Evolutionary conservation across 1,140 invertebrate genomes (phyloP), one percentile per base, ranked within the genome.

Genomic region (Drosophila nikananu): DNA sequence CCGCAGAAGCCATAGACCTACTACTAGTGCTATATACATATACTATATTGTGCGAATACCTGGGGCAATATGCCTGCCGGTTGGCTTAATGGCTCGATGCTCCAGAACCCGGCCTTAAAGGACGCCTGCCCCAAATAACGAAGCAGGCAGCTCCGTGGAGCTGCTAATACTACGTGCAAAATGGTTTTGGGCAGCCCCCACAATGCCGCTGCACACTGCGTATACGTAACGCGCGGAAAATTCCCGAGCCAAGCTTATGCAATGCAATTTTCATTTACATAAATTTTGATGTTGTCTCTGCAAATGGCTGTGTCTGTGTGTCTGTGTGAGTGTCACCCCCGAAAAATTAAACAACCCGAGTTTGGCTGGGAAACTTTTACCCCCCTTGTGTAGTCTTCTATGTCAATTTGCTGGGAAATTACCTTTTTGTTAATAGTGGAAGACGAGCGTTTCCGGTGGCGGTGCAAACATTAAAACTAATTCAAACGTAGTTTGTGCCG

Each of bases 251-350:
- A 25, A 52, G 83, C 83, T 87, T 87, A 89, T 89, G 83, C 83
- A 89, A 89, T 87, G 84, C 84, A 87, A 87, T 87, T 87, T 87
- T 80, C 84, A 87, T 87, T 87, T 87, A 79, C 84, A 87, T 87
- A 87, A 87, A 87, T 87, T 87, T 83, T 73, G 65, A 63, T 64
- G 51, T 71, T 82, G 58, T 79, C 59, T 71, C 70, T 58, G 58
- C 58, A 55, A 77, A 70, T 62, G 51, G 64, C 51, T 55, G 60
- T 59, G 46, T 44, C 32, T 37, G 54, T 60, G 63, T 55, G 60
- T 59, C 41, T 44, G 39, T 37, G 54, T 60, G 63, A 62, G 37
- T 51, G 58, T 52, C 35, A 59, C 67, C 19, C 32, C 64, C 68
- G 17, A 77, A 74, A 79, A 65, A 67, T 68, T 75, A 84, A 83